These are phyloP conservation scores for Lipotes vexillifer DNA, from an alignment of 2,113 vertebrate species.

Conservation along the genomic window DNA sequence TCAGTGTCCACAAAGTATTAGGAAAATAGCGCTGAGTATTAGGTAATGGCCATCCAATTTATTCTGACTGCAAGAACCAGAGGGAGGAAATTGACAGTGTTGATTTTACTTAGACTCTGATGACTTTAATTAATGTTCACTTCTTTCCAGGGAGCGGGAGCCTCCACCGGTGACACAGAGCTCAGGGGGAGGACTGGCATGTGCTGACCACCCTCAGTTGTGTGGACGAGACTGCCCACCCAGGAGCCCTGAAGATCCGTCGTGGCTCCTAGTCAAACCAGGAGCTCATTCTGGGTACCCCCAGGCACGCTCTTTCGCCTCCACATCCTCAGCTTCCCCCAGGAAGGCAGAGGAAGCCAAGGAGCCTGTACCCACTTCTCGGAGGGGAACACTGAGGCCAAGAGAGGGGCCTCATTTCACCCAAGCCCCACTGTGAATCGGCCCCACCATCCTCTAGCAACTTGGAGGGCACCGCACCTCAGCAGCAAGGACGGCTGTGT, in stretches of 20 bases:
- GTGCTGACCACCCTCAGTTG: background rate
- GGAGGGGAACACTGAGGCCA: background rate
- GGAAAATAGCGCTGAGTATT: slow-evolving; percentile 21
- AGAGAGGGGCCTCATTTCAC: background rate
- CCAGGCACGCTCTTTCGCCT: background rate
- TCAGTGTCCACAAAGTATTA: background rate
- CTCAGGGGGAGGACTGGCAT: background rate
- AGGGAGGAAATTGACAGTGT: slow-evolving; percentile 56
- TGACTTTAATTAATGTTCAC: slow-evolving; percentile 40
- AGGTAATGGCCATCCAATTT: slow-evolving; percentile 49
- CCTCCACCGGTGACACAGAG: background rate
- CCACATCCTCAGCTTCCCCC: background rate
- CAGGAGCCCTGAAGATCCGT: too few species aligned
- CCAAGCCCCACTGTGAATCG: rapidly evolving
- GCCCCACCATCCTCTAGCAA: background rate
- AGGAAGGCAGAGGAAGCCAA: background rate
- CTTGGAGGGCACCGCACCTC: rapidly evolving
- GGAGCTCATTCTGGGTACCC: background rate
- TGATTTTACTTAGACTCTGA: slow-evolving; percentile 56
- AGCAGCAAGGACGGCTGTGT: rapidly evolving
- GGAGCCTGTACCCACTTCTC: background rate
- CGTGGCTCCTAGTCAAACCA: background rate
- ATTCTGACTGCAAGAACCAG: slow-evolving; percentile 58
- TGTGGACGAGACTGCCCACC: background rate
- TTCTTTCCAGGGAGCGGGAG: background rate